Base-by-base conservation (phyloP, 2,888 invertebrate genomes). In the Dorcus parallelipipedus region DNA sequence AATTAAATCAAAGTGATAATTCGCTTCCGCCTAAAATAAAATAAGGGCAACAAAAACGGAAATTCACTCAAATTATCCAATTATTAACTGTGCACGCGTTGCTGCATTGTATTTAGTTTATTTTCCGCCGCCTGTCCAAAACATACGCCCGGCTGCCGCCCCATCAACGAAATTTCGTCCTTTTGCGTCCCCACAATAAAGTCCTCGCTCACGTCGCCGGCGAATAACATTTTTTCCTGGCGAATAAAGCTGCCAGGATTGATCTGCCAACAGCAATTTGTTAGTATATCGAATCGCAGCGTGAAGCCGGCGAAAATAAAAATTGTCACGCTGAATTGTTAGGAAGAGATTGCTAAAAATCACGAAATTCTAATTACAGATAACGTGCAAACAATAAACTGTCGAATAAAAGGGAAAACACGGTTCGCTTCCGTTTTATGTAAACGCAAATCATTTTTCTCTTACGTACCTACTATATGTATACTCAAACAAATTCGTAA, bases 261-360 rank as follows among this genome's bases (percentile, higher is more conserved):
- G 75, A 74, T 72, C 74, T 74, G 75, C 72, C 75, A 74, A 67
- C 67, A 72, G 70, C 75, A 75, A 74, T 74, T 74, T 73, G 64
- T 67, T 65, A 56, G 68, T 70, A 69, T 70, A 70, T 71, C 69
- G 72, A 67, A 73, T 68, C 69, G 54, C 73, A 67, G 72, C 69
- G 65, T 71, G 73, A 62, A 67, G 71, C 64, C 69, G 64, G 60
- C 63, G 41, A 58, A 59, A 66, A 70, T 64, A 69, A 68, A 71
- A 69, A 71, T 69, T 70, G 71, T 69, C 67, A 45, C 45, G 23
- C 45, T 23, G 45, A 45, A 45, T 45, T 45, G 45, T 45, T 9
- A n/a, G 20, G 45, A 45, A 45, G 45, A 45, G 45, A 45, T 45
- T 45, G 23, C 45, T 45, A 20, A 45, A 45, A 45, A 45, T 45